A percentile compares a stretch with the other conserved stretches of the same genome.
Conservation (phyloP, 2,113 vertebrate genomes). For the Odobenus rosmarus region DNA sequence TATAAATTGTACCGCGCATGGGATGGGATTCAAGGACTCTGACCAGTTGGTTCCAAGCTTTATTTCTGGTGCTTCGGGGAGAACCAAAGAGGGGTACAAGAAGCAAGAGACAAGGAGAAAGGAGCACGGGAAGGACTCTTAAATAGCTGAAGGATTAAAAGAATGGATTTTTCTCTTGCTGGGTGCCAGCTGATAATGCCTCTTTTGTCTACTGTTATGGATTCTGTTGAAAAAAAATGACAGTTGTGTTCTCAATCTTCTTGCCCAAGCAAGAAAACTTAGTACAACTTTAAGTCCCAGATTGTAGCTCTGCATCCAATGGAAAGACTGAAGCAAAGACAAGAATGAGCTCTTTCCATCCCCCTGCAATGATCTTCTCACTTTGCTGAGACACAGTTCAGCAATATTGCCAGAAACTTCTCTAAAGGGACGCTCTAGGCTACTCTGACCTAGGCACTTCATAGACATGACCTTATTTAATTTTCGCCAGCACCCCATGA, state of each 20-base stretch:
- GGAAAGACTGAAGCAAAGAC: not conserved
- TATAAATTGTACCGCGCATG: conserved; percentile 2
- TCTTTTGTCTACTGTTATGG: not conserved
- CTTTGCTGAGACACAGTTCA: not conserved
- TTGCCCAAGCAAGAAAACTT: not conserved
- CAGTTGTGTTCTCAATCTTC: not conserved
- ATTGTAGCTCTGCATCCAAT: not conserved
- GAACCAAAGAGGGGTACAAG: conserved; percentile 20
- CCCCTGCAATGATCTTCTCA: not conserved
- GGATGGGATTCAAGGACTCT: conserved; percentile 49
- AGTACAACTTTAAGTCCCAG: not conserved
- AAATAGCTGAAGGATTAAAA: not conserved
- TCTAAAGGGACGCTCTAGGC: not conserved
- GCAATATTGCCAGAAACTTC: conserved; percentile 32
- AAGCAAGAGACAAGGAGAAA: not conserved
- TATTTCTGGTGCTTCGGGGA: conserved; percentile 49
- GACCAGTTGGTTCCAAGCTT: conserved; percentile 52
- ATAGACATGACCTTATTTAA: not conserved
- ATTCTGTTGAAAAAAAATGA: not conserved
- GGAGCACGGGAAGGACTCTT: not conserved
- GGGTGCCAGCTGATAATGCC: not conserved
- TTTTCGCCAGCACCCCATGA: not conserved
- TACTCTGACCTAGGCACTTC: not conserved
- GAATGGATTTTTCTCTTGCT: not conserved
- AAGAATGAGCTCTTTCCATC: not conserved